Evolutionary conservation across 2,888 invertebrate species (phyloP), one percentile per base, ranked within the genome.

Genomic region (Melolontha melolontha): DNA sequence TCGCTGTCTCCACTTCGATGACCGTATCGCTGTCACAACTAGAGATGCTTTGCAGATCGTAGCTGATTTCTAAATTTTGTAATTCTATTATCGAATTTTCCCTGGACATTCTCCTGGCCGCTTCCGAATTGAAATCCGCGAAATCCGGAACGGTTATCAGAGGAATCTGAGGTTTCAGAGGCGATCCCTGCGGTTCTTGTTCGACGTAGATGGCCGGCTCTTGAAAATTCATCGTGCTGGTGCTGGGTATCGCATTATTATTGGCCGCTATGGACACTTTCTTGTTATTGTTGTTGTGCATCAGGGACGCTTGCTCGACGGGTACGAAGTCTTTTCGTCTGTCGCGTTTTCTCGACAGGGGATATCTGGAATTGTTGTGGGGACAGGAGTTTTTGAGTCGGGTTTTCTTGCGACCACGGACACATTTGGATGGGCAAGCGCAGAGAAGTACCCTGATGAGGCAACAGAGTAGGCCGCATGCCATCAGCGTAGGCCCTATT

Each of bases 381-480:
- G 82, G 79, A 71, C 82, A 83, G 54, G 77, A 77, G 71, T 79
- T 78, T 83, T 87, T 86, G 76, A 86, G 84, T 54, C 85, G 86
- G 77, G 88, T 87, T 85, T 89, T 89, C 84, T 87, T 87, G 80
- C 87, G 83, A 84, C 89, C 87, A 76, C 88, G 84, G 79, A 91
- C 89, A 84, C 93, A 93, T 78, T 90, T 90, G 79, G 91, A 91
- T 75, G 93, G 91, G 83, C 92, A 93, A 82, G 93, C 90, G 85
- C 95, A 95, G 83, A 95, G 89, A 80, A 92, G 86, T 78, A 95
- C 92, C 77, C 95, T 90, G 78, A 95, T 87, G 79, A 94, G 85
- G 85, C 94, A 94, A 85, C 93, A 93, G 74, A 92, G 87, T 77
- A 94, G 87, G 75, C 95, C 95, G 76, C 92, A 88, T 78, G 88